Conservation (phyloP, 1,140 invertebrate species). For the Liolophura sinensis region DNA sequence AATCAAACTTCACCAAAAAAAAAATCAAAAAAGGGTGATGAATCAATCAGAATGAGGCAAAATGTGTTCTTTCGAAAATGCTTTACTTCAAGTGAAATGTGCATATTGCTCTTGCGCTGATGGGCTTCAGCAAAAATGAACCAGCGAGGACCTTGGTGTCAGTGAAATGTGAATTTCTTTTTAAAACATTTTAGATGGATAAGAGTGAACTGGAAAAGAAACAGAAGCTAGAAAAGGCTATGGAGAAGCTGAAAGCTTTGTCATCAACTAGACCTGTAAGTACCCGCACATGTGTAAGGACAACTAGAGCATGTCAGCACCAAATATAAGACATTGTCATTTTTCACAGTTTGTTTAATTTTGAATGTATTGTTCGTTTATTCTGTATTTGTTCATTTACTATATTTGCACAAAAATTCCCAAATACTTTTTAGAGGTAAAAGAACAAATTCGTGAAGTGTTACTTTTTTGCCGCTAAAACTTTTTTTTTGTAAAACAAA, state of each 20-base stretch:
- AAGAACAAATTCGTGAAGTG: too few relatives aligned
- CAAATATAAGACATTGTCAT: conserved; percentile 8
- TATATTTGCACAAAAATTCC: background rate
- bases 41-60: too few relatives aligned
- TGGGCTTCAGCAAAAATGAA: too few relatives aligned
- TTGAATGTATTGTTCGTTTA: background rate
- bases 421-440: too few relatives aligned
- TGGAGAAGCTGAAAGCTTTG: conserved; percentile 6
- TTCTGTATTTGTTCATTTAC: background rate
- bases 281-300: background rate
- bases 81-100: too few relatives aligned
- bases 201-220: conserved; percentile 6
- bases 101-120: too few relatives aligned
- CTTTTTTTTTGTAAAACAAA: too few relatives aligned
- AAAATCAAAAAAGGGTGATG: too few relatives aligned
- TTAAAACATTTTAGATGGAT: background rate
- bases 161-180: background rate
- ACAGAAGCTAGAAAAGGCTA: conserved; percentile 3
- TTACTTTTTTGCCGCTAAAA: too few relatives aligned
- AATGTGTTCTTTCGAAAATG: too few relatives aligned
- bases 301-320: background rate
- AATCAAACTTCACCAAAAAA: too few relatives aligned
- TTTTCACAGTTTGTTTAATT: conserved; percentile 11
- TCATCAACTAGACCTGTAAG: background rate
- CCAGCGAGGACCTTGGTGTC: too few relatives aligned